A percentile compares a stretch with the other conserved stretches of the same genome.
These are phyloP conservation scores for Strix aluco DNA, from an alignment of 2,113 vertebrate species.

Conservation along the genomic window DNA sequence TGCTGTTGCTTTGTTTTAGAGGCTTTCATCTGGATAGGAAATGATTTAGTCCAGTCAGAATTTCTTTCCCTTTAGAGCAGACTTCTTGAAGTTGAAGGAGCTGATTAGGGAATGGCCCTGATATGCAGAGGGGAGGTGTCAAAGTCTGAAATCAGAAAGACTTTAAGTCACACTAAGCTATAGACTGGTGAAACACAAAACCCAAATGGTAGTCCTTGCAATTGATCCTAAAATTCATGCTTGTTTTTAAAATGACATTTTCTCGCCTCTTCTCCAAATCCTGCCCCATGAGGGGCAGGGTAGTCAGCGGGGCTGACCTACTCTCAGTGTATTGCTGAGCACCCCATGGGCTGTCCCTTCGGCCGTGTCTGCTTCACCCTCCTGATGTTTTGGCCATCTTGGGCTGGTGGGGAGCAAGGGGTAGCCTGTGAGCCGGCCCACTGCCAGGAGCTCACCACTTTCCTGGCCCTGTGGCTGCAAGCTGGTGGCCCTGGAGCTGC, in stretches of 20 bases:
- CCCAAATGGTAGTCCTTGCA: background rate
- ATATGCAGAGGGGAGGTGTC: background rate
- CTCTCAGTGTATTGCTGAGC: background rate
- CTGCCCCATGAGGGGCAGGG: background rate
- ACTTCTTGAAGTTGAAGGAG: background rate
- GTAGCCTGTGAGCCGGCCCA: accelerated
- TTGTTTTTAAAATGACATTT: background rate
- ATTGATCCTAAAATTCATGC: background rate
- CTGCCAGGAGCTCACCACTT: background rate
- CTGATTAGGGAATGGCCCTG: background rate
- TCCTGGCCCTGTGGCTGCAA: background rate
- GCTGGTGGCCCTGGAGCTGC: background rate
- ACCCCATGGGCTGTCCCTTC: accelerated
- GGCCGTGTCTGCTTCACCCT: background rate
- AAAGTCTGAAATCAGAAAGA: background rate
- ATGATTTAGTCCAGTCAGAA: background rate
- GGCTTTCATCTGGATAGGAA: constrained; percentile 16
- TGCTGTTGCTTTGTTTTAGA: constrained; percentile 12
- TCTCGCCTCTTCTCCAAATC: background rate
- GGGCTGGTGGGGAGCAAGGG: background rate
- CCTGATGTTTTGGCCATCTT: background rate
- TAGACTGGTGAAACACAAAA: background rate
- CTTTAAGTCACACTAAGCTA: background rate
- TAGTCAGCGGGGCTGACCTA: background rate
- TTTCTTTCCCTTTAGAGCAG: background rate